These are phyloP conservation scores for Alcedo quadribrachys DNA, from an alignment of 2,797 vertebrate species.

Conservation along the genomic window DNA sequence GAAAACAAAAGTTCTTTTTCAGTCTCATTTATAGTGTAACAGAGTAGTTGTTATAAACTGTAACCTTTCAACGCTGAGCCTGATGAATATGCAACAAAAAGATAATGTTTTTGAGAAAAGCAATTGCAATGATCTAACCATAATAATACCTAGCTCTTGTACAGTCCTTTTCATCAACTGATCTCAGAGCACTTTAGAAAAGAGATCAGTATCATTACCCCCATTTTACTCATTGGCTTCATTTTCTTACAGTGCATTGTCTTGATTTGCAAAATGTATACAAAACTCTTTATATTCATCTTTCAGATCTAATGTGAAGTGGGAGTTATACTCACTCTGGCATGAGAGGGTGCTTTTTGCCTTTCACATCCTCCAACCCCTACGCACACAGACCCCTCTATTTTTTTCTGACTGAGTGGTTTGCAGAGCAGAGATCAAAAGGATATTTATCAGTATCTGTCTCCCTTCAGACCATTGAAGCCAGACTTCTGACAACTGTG, in stretches of 20 bases:
- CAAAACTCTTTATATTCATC: constrained; percentile 61
- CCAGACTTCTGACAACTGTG: constrained; percentile 75
- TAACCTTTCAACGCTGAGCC: constrained; percentile 57
- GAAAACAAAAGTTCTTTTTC: constrained; percentile 23
- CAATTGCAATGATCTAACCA: constrained; percentile 36
- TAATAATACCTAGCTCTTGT: constrained; percentile 63
- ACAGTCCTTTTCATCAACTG: constrained; percentile 64
- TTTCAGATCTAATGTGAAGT: constrained; percentile 62
- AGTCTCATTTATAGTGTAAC: constrained; percentile 28
- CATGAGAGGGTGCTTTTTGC: constrained; percentile 61
- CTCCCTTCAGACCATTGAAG: constrained; percentile 73
- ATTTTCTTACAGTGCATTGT: constrained; percentile 66
- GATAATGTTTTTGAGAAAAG: constrained; percentile 51
- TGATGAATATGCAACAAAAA: constrained; percentile 69
- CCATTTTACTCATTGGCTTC: constrained; percentile 74
- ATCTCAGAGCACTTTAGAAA: constrained; percentile 65
- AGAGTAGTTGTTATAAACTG: constrained; percentile 55
- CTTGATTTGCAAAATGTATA: constrained; percentile 62
- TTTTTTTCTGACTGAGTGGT: constrained; percentile 56
- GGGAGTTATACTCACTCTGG: constrained; percentile 39
- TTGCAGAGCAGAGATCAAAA: constrained; percentile 79
- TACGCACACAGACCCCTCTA: constrained; percentile 60
- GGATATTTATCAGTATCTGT: constrained; percentile 80
- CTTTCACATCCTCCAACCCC: constrained; percentile 69
- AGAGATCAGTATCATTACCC: constrained; percentile 74